Evolutionary conservation across 2,113 vertebrate species (phyloP).

Genomic region (Cheilinus undulatus): DNA sequence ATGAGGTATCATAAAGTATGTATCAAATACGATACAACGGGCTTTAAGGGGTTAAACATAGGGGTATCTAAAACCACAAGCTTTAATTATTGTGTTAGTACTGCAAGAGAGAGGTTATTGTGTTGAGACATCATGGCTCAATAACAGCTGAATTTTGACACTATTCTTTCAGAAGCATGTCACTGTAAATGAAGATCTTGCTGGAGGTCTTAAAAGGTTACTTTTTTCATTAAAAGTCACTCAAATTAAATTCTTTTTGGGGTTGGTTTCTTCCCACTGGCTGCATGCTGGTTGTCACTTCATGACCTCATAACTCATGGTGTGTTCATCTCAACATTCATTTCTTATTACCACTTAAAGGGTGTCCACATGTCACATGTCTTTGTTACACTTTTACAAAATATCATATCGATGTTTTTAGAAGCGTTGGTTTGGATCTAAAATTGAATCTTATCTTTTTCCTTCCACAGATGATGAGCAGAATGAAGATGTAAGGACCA

Average conservation of each 20-base stretch:
- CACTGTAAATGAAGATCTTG: conserved; percentile 1
- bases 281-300: conserved; percentile 8
- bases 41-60: no score
- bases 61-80: no score
- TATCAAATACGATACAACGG: no score
- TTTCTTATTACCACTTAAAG: neutral
- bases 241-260: neutral
- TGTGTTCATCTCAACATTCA: no score
- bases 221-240: neutral
- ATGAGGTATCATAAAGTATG: no score
- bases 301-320: neutral
- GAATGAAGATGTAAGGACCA: conserved; percentile 52
- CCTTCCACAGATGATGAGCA: conserved; percentile 54
- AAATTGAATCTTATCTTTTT: neutral
- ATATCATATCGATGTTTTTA: neutral
- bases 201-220: conserved; percentile 33
- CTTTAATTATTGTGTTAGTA: no score
- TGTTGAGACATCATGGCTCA: neutral
- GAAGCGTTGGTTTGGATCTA: neutral
- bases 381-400: neutral
- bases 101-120: no score
- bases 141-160: conserved; percentile 22
- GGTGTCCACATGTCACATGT: neutral
- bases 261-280: neutral
- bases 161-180: conserved; percentile 32